Percentiles rank a stretch among this genome's conserved stretches.
These are phyloP conservation scores for Polypedilum pembai DNA, from an alignment of 1,140 invertebrate genomes.

Conservation along the genomic window DNA sequence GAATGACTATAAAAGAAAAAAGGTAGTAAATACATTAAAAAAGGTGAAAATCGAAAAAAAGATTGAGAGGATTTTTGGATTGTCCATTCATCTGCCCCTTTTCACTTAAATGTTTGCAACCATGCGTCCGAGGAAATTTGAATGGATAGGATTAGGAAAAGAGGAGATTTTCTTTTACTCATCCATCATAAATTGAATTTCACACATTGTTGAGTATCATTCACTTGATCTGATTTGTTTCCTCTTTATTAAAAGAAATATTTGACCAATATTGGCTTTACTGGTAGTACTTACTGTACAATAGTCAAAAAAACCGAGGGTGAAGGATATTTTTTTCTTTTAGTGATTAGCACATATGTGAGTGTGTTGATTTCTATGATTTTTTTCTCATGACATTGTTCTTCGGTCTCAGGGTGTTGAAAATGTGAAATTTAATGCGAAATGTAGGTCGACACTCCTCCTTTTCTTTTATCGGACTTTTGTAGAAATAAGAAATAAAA, in stretches of 20 bases:
- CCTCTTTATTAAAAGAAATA: neutral
- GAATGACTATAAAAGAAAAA: neutral
- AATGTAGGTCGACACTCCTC: too few species aligned
- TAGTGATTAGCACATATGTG: neutral
- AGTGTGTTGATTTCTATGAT: too few species aligned
- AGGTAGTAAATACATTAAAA: neutral
- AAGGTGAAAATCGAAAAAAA: conserved; percentile 7
- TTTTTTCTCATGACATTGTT: neutral
- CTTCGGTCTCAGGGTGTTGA: too few species aligned
- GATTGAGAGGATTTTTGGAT: neutral
- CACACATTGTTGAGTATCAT: conserved; percentile 15
- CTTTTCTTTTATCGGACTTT: too few species aligned
- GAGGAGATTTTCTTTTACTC: neutral
- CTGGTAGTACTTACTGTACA: too few species aligned
- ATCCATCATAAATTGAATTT: conserved; percentile 14
- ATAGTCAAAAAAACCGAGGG: too few species aligned
- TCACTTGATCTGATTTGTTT: neutral
- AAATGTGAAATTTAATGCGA: too few species aligned
- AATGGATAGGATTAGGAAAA: neutral
- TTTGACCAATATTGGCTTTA: conserved; percentile 12
- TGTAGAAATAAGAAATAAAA: too few species aligned
- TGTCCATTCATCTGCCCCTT: neutral
- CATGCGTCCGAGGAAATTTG: neutral
- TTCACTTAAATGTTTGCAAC: neutral
- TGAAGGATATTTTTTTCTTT: too few species aligned